phyloP scores from a whole-genome alignment of 2,113 vertebrate species.

The Microcebus ravelobensis region DNA sequence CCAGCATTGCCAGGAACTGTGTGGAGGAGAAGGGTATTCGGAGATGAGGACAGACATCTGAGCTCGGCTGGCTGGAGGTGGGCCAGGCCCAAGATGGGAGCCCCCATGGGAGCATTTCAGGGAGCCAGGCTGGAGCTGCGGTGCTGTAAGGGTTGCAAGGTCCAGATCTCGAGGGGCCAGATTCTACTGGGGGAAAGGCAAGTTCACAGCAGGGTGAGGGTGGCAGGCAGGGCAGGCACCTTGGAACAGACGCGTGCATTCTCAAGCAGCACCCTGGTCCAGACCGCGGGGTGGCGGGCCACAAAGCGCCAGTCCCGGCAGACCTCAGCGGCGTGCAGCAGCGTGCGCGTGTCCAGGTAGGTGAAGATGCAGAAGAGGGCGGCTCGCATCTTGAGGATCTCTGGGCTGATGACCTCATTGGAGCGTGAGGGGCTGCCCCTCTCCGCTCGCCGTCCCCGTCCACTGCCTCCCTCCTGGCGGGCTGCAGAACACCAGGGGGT shows the following conservation, averaged over 20 bases:
- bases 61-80: background rate
- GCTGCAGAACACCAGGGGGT: constrained; percentile 54
- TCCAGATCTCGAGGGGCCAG: background rate
- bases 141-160: background rate
- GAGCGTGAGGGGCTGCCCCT: constrained; percentile 92
- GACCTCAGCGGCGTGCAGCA: constrained; percentile 94
- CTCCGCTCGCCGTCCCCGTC: constrained; percentile 86
- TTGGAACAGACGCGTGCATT: constrained; percentile 97
- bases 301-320: constrained; percentile 98
- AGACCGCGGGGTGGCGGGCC: constrained; percentile 96
- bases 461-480: constrained; percentile 80
- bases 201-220: background rate
- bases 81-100: background rate
- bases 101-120: background rate
- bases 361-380: constrained; percentile 99
- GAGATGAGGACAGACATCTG: background rate
- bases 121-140: background rate
- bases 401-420: constrained; percentile 97
- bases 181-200: background rate
- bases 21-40: background rate
- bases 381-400: constrained; percentile 97
- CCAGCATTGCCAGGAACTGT: constrained; percentile 95
- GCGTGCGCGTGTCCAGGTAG: constrained; percentile 96
- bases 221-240: constrained; percentile 77
- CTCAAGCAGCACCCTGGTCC: constrained; percentile 97